These are phyloP conservation scores for Limonius californicus DNA, from an alignment of 1,140 invertebrate genomes.

Conservation along the genomic window DNA sequence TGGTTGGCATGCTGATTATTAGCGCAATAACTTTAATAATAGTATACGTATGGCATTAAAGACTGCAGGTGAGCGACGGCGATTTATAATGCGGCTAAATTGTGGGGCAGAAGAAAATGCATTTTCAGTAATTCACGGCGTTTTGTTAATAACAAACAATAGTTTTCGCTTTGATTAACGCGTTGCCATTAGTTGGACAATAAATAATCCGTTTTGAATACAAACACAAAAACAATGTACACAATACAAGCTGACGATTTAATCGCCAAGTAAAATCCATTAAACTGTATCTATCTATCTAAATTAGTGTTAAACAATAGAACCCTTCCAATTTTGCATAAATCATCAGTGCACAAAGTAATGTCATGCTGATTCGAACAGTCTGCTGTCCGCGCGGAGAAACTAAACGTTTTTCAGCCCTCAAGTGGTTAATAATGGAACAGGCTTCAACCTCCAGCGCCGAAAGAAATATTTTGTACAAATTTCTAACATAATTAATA, in stretches of 20 bases:
- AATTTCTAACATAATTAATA: no score
- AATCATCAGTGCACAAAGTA: neutral
- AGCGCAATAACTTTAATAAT: conserved; percentile 8
- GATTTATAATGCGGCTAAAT: neutral
- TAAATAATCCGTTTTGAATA: conserved; percentile 9
- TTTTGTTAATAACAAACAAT: neutral
- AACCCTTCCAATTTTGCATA: neutral
- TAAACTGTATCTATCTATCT: conserved; percentile 6
- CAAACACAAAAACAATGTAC: conserved; percentile 9
- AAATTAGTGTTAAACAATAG: conserved; percentile 14
- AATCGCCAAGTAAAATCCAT: conserved; percentile 10
- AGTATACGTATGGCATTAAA: neutral
- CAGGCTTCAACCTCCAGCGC: no score
- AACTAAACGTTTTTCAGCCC: no score
- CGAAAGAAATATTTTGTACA: no score
- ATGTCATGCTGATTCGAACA: neutral
- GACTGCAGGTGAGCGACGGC: neutral
- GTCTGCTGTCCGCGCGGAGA: no score
- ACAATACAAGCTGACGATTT: neutral
- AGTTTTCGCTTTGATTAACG: conserved; percentile 4
- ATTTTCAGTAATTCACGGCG: neutral
- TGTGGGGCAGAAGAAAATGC: neutral
- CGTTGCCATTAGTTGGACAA: neutral
- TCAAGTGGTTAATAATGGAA: no score
- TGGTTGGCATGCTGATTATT: conserved; percentile 4